Evolutionary conservation across 2,113 vertebrate species (phyloP), one percentile per base, ranked within the genome.

Genomic region (Eudyptes chrysolophus): DNA sequence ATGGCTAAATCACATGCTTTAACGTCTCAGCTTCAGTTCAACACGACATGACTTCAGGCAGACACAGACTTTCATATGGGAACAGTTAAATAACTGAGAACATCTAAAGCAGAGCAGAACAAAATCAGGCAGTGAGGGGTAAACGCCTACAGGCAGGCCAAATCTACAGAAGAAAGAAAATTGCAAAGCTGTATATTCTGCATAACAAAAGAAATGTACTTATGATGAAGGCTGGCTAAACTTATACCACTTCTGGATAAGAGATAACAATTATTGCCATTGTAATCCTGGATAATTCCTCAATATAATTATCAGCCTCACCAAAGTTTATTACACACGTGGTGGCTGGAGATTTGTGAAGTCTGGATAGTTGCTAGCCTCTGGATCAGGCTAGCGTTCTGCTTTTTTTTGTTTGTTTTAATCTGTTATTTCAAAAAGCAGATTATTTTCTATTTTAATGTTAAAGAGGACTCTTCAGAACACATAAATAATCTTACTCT

Each of bases 71-170:
- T 94, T 97, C 92, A 91, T 91, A 89, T 55, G 92, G 74, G 92
- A 96, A 77, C 85, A 46, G 86, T 93, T 96, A 96, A 95, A 93
- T 91, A 95, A 87, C 93, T 51, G 92, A 92, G 87, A 94, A 94
- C 75, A 94, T 84, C 90, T 74, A 95, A 94, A 89, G 61, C 88
- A 49, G 81, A 94, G 86, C 75, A 89, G 96, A 95, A 96, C 25
- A 92, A 94, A 89, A 97, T 94, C 92, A 87, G 92, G 92, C 94
- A 92, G 94, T 55, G 89, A 97, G 78, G 92, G 81, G 92, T 84
- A 91, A 92, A 94, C 88, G 96, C 91, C 94, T 89, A 82, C 76
- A 75, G 94, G 95, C 87, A 81, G 79, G 74, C 52, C 61, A 72
- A 90, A 82, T 62, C 75, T 74, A 55, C 77, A 76, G 57, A 70